A percentile compares a stretch with the other conserved stretches of the same genome.
These are phyloP conservation scores for Macrosoma leucophasiata DNA, from an alignment of 2,888 invertebrate species.

Conservation along the genomic window DNA sequence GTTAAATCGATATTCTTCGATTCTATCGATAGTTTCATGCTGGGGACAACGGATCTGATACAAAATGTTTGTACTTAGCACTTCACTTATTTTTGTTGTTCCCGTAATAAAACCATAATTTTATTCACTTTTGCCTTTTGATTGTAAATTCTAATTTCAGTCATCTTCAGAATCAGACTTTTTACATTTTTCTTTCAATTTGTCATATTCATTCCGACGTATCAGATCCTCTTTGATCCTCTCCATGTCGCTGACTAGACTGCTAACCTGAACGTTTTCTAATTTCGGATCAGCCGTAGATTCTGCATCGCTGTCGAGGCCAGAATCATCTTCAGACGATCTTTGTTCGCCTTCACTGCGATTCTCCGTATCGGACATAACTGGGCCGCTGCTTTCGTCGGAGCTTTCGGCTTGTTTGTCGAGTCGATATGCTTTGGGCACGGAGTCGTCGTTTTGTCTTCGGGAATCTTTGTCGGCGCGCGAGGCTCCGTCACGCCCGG, in stretches of 20 bases:
- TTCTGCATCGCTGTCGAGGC: slow-evolving; percentile 50
- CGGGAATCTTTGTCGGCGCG: slow-evolving; percentile 19
- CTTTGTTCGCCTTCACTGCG: slow-evolving; percentile 4
- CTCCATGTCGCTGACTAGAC: slow-evolving; percentile 61
- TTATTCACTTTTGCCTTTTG: too few relatives aligned
- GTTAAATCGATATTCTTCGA: too few relatives aligned
- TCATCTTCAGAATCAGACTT: slow-evolving; percentile 52
- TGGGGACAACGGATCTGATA: too few relatives aligned
- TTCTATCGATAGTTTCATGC: too few relatives aligned
- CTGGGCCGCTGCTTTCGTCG: slow-evolving; percentile 40
- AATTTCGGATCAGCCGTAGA: slow-evolving; percentile 34
- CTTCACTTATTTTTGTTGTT: too few relatives aligned
- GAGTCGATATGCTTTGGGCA: slow-evolving; percentile 59
- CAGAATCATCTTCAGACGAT: slow-evolving; percentile 48
- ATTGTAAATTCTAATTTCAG: slow-evolving; percentile 20
- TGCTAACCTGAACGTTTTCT: slow-evolving; percentile 53
- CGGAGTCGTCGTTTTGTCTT: slow-evolving; percentile 38
- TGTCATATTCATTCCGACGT: slow-evolving; percentile 56
- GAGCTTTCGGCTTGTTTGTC: slow-evolving; percentile 36
- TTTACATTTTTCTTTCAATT: slow-evolving; percentile 54
- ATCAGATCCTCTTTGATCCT: slow-evolving; percentile 57
- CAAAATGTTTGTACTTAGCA: too few relatives aligned
- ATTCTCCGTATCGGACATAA: slow-evolving; percentile 39
- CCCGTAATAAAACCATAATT: too few relatives aligned
- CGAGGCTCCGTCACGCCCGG: slow-evolving; percentile 21